Evolutionary conservation across 1,140 invertebrate genomes (phyloP).

Genomic region (Liolophura sinensis): DNA sequence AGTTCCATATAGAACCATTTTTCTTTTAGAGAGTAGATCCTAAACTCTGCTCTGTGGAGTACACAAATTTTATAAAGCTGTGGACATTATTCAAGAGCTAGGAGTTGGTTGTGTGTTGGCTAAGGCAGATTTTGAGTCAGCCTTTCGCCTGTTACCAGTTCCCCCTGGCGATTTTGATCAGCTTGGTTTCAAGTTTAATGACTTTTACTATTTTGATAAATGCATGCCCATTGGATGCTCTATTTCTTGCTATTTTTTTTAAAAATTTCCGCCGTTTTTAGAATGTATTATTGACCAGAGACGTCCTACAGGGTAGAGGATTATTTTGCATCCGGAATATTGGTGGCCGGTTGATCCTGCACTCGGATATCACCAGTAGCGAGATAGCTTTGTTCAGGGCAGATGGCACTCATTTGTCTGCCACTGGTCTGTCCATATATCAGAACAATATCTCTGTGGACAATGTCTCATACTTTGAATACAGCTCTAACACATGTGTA

Average conservation of each 20-base stretch:
- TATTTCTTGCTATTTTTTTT: constrained; percentile 13
- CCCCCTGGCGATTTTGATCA: constrained; percentile 14
- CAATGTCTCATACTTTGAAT: too few species aligned
- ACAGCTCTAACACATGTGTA: too few species aligned
- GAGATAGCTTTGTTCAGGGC: too few species aligned
- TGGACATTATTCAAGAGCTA: constrained; percentile 12
- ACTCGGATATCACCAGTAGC: too few species aligned
- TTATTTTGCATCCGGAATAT: too few species aligned
- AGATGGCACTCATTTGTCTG: too few species aligned
- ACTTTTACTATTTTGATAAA: constrained; percentile 18
- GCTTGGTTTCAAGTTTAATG: constrained; percentile 13
- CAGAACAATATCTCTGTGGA: too few species aligned
- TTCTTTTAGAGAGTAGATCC: too few species aligned
- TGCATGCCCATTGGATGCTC: constrained; percentile 15
- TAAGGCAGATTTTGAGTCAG: constrained; percentile 14
- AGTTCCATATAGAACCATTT: too few species aligned
- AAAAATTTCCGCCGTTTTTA: constrained; percentile 12
- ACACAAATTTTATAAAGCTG: constrained; percentile 17
- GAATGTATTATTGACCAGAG: constrained; percentile 7
- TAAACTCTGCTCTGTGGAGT: constrained; percentile 8
- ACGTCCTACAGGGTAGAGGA: too few species aligned
- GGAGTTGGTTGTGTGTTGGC: constrained; percentile 3
- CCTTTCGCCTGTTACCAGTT: constrained; percentile 16
- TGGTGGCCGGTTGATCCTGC: too few species aligned
- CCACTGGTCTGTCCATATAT: too few species aligned